Evolutionary conservation across 2,888 invertebrate genomes (phyloP), one percentile per base, ranked within the genome.

Genomic region (Zhengitettix transpicula): DNA sequence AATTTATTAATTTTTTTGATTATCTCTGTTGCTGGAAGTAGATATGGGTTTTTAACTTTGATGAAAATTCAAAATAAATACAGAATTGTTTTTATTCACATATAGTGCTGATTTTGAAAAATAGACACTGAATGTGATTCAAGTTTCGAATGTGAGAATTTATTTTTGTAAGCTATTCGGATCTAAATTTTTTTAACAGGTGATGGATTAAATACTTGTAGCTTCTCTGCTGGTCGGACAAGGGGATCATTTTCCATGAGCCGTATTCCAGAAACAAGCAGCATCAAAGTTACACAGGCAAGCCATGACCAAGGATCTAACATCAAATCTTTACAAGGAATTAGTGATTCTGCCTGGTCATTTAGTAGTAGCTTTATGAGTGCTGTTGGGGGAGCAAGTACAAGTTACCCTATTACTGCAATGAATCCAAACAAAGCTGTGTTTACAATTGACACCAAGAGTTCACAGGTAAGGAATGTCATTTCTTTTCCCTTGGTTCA

Each of bases 371-470:
- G 66, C 44, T 58, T 65, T 56, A 59, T 65, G n/a, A 64, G 65
- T 57, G 63, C 60, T 44, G 52, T 60, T 53, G 60, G 60, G 9
- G 57, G 56, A 10, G 53, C 17, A 42, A 60, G 58, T 42, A 52
- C 11, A 66, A 16, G 74, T 74, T 1, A 42, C 75, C 78, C 61
- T 76, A 77, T 62, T 64, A 55, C 67, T 10, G 68, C 72, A n/a
- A 77, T 81, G 55, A 83, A 83, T 69, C 81, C 81, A 2, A 82
- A 80, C 71, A 84, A 83, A 69, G 83, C 83, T 58, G 79, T 84
- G 5, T 82, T 83, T 66, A 83, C 83, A 41, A 80, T 84, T 62
- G 80, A 83, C 70, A 78, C 80, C 10, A 79, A 78, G 64, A 77
- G 81, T 42, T 80, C 81, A 17, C 81, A 83, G 75, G 82, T 81